Base-by-base conservation (phyloP, 2,888 invertebrate genomes). In the Byasa hedistus region DNA sequence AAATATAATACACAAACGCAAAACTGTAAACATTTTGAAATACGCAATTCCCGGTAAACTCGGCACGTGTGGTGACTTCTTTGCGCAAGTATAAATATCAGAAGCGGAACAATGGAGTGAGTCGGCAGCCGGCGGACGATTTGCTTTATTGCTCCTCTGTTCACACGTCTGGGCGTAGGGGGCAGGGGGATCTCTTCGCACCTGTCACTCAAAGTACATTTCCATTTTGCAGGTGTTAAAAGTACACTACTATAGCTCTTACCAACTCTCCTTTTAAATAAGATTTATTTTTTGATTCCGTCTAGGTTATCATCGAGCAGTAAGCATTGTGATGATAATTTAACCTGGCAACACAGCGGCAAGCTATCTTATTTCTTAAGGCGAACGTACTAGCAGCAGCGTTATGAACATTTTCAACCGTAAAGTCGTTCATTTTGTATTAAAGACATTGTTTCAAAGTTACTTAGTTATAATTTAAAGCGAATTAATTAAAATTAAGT, bases 41-140 rank as follows among this genome's bases (percentile, higher is more conserved):
- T 54, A 61, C 57, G 60, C 66, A 57, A 66, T 66, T 67, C 69
- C 68, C 65, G 69, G 70, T 39, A 71, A 69, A 71, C 73, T 69
- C 72, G 24, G 67, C 67, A 67, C 67, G 67, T 67, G 79, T 78
- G 75, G 77, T 75, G 75, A 72, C 73, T 76, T 73, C 76, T 80
- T 79, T 80, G 78, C 78, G 76, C 72, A 73, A 75, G 72, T 72
- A 70, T 65, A 70, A 68, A 70, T 69, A 70, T 64, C 59, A 22
- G 32, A 59, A 57, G 61, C 63, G 70, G 72, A 72, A 73, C 74
- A 74, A 75, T 74, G 69, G 72, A 48, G 64, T 72, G 75, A 73
- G 65, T 70, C 69, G 69, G 64, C 59, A 21, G 55, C 58, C 27
- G 64, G 17, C 27, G 22, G 21, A 64, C 70, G 70, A 68, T 69